phyloP scores from a whole-genome alignment of 2,113 vertebrate genomes.

The Hypanus sabinus region DNA sequence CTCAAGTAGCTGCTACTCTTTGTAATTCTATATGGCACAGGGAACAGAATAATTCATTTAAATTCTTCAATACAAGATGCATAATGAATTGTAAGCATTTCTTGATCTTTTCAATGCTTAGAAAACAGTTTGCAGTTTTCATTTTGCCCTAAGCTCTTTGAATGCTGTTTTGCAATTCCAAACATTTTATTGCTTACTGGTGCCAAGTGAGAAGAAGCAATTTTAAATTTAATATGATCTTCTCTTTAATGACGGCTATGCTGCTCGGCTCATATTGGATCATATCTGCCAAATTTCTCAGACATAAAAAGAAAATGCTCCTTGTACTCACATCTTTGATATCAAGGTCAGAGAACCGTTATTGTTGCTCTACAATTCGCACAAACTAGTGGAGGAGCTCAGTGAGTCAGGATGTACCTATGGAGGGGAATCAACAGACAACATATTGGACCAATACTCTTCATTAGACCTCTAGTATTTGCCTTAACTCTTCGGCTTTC shows the following conservation, averaged over 20 bases:
- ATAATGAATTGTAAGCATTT: not conserved
- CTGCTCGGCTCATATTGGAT: not conserved
- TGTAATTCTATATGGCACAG: not conserved
- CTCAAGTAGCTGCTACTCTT: not conserved
- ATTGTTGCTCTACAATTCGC: too few relatives aligned
- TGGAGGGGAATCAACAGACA: too few relatives aligned
- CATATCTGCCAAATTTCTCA: not conserved
- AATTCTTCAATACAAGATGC: not conserved
- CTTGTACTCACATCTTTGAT: not conserved
- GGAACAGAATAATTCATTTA: not conserved
- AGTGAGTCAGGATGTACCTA: too few relatives aligned
- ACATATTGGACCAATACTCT: too few relatives aligned
- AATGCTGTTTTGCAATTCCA: not conserved
- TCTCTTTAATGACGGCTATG: not conserved
- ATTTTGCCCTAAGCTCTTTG: not conserved
- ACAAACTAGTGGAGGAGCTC: too few relatives aligned
- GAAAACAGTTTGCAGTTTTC: not conserved
- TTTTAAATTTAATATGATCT: not conserved
- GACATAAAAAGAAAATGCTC: not conserved
- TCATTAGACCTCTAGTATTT: too few relatives aligned
- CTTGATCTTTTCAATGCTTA: not conserved
- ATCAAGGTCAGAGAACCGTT: too few relatives aligned
- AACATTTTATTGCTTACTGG: not conserved
- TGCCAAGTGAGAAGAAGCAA: not conserved
- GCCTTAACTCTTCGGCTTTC: too few relatives aligned